Evolutionary conservation across 2,113 vertebrate species (phyloP).

Genomic region (Bungarus multicinctus): DNA sequence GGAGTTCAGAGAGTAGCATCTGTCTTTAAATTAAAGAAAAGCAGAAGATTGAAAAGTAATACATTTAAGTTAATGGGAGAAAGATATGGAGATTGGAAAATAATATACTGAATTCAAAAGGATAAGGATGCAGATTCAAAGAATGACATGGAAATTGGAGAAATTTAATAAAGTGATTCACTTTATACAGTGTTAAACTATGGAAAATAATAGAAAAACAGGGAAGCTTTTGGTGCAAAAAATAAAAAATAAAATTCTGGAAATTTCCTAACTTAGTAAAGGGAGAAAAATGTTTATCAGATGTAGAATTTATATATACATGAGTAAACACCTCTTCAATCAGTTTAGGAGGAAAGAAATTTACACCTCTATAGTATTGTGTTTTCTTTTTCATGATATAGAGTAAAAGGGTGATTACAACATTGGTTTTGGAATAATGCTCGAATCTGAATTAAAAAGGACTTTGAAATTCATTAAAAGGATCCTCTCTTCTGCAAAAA

Average conservation of each 20-base stretch:
- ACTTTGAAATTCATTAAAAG: too few relatives aligned
- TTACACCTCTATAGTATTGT: too few relatives aligned
- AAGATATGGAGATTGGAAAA: background rate
- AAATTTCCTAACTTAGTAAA: background rate
- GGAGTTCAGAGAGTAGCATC: background rate
- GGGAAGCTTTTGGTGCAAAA: background rate
- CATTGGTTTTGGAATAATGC: too few relatives aligned
- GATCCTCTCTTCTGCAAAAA: too few relatives aligned
- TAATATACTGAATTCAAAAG: background rate
- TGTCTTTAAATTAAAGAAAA: background rate
- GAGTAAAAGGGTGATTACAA: too few relatives aligned
- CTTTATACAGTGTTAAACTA: background rate
- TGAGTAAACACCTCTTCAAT: too few relatives aligned
- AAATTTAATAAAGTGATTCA: background rate
- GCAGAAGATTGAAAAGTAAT: background rate
- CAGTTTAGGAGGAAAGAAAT: too few relatives aligned
- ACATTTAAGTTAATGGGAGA: background rate
- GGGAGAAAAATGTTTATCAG: background rate
- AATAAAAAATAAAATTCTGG: background rate
- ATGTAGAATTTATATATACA: background rate
- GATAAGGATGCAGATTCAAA: background rate
- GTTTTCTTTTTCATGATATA: too few relatives aligned
- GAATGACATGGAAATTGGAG: background rate
- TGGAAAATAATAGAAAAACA: background rate
- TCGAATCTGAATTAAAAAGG: too few relatives aligned